Conservation (phyloP, 2,797 vertebrate genomes). For the Tadarida brasiliensis region DNA sequence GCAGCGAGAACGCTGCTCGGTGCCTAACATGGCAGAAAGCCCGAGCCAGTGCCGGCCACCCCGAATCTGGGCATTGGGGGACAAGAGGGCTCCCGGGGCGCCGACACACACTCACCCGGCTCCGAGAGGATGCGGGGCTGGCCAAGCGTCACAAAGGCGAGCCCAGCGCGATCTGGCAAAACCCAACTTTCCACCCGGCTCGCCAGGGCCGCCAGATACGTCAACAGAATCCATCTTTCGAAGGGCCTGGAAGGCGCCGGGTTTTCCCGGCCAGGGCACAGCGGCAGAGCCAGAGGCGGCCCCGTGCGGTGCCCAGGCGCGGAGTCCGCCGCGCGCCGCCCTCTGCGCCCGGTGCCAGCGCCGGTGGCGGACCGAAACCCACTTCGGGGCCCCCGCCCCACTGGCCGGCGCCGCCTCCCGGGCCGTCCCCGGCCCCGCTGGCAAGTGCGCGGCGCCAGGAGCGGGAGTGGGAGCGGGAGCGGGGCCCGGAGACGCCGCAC, state of each 20-base stretch:
- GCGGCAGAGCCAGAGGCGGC: conserved; percentile 64
- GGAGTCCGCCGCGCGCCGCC: conserved; percentile 39
- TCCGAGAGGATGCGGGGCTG: conserved; percentile 69
- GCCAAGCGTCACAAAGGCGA: conserved; percentile 79
- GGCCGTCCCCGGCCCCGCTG: conserved; percentile 25
- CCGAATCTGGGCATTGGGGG: conserved; percentile 60
- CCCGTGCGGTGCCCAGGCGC: conserved; percentile 66
- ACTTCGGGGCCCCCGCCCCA: conserved; percentile 77
- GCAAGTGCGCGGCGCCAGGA: conserved; percentile 66
- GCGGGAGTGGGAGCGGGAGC: conserved; percentile 21
- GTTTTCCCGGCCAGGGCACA: conserved; percentile 74
- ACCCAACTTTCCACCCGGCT: conserved; percentile 82
- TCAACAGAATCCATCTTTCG: conserved; percentile 85
- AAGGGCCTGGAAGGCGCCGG: conserved; percentile 82
- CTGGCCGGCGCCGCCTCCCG: conserved; percentile 54
- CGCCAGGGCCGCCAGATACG: conserved; percentile 80
- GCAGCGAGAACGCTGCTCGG: conserved; percentile 54
- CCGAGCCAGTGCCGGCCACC: conserved; percentile 66
- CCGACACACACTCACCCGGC: conserved; percentile 76
- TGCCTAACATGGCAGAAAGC: conserved; percentile 81
- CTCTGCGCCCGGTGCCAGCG: conserved; percentile 41
- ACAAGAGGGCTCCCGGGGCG: conserved; percentile 29
- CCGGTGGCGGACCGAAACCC: conserved; percentile 65
- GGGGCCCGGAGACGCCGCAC: conserved; percentile 44
- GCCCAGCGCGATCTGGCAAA: conserved; percentile 76